Evolutionary conservation across 2,113 vertebrate genomes (phyloP).

Genomic region (Misgurnus anguillicaudatus): DNA sequence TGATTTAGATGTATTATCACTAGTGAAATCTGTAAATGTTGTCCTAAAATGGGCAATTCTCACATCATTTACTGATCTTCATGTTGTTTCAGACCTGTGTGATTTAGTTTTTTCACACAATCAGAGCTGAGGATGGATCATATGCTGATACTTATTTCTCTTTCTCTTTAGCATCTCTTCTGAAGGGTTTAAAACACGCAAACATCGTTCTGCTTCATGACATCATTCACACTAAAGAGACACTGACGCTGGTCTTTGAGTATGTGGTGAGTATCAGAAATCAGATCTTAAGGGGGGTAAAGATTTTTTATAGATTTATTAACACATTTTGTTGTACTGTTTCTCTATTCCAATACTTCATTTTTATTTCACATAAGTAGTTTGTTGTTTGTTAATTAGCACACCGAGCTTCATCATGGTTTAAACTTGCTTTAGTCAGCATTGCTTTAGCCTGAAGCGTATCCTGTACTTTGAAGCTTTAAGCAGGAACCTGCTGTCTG

Average conservation of each 20-base stretch:
- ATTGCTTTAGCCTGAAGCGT: background rate
- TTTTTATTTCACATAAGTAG: too few relatives aligned
- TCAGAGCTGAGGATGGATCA: too few relatives aligned
- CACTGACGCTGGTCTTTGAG: slow-evolving; percentile 95
- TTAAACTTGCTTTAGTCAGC: background rate
- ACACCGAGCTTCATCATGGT: background rate
- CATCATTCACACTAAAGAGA: slow-evolving; percentile 99
- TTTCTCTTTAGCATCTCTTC: slow-evolving; percentile 85
- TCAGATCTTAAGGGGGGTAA: background rate
- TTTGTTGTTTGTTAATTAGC: background rate
- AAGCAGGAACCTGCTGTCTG: background rate
- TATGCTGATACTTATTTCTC: slow-evolving; percentile 1
- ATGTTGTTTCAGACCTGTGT: too few relatives aligned
- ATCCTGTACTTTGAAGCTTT: background rate
- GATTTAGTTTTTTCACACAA: too few relatives aligned
- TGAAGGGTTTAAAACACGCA: slow-evolving; percentile 96
- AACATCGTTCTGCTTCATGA: slow-evolving; percentile 98
- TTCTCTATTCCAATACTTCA: too few relatives aligned
- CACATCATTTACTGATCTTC: too few relatives aligned
- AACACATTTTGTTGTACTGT: too few relatives aligned
- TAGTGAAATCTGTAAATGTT: too few relatives aligned
- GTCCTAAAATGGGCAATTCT: too few relatives aligned
- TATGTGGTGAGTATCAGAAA: slow-evolving; percentile 89
- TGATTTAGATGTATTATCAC: too few relatives aligned
- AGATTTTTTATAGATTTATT: too few relatives aligned